Percentiles rank a stretch among this genome's conserved stretches.
Conservation (phyloP, 2,797 vertebrate species). For the Girardinus metallicus region DNA sequence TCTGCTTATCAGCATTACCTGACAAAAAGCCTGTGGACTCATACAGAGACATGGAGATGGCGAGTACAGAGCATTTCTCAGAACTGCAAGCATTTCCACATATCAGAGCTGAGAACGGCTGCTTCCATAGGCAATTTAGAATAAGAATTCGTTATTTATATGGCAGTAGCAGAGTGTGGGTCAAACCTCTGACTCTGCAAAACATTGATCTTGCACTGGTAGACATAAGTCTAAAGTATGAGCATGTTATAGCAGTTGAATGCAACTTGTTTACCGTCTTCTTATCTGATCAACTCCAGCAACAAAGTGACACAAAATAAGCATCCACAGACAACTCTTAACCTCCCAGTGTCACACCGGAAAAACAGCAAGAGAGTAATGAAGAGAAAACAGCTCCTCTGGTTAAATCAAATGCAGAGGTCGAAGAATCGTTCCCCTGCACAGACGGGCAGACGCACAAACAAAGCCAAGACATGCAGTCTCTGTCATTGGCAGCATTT, state of each 20-base stretch:
- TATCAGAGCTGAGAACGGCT: slow-evolving; percentile 13
- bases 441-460: neutral
- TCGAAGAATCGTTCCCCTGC: slow-evolving; percentile 19
- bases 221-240: slow-evolving; percentile 2
- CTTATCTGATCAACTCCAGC: slow-evolving; percentile 8
- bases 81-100: slow-evolving; percentile 4
- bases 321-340: slow-evolving; percentile 27
- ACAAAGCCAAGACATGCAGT: neutral
- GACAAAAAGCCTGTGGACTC: slow-evolving; percentile 38
- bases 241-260: neutral
- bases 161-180: slow-evolving; percentile 14
- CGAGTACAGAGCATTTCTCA: slow-evolving; percentile 13
- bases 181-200: neutral
- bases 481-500: slow-evolving; percentile 13
- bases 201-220: neutral
- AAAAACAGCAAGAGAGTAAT: slow-evolving; percentile 34
- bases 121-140: slow-evolving; percentile 26
- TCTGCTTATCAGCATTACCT: slow-evolving; percentile 59
- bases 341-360: slow-evolving; percentile 26
- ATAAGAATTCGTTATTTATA: slow-evolving; percentile 21
- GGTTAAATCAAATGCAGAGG: slow-evolving; percentile 46
- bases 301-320: slow-evolving; percentile 25
- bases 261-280: slow-evolving; percentile 5
- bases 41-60: slow-evolving; percentile 42
- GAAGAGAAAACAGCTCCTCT: slow-evolving; percentile 24